A percentile compares a stretch with the other conserved stretches of the same genome.
These are phyloP conservation scores for Arge pagana DNA, from an alignment of 2,888 invertebrate species.

Conservation along the genomic window DNA sequence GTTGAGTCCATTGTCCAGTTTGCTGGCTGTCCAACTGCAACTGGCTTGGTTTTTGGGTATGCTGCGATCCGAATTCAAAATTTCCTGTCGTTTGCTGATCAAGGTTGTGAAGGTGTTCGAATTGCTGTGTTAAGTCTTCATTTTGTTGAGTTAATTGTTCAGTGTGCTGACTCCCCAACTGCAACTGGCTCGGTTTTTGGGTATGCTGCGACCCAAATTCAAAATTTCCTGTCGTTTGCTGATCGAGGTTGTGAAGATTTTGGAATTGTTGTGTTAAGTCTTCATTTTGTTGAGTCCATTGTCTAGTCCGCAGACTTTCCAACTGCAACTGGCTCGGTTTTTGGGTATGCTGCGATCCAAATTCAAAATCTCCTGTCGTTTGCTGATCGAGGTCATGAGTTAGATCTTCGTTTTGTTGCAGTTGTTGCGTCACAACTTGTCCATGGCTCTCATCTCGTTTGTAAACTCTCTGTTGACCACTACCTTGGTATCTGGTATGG, in stretches of 20 bases:
- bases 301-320: conserved; percentile 22
- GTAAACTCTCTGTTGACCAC: conserved; percentile 31
- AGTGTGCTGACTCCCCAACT: conserved; percentile 17
- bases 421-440: no score
- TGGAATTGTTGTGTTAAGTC: conserved; percentile 36
- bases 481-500: no score
- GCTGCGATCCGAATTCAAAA: conserved; percentile 30
- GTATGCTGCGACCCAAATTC: conserved; percentile 43
- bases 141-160: conserved; percentile 30
- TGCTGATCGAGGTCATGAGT: conserved; percentile 45
- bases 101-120: conserved; percentile 25
- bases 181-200: conserved; percentile 5
- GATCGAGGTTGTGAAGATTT: conserved; percentile 19
- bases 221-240: conserved; percentile 32
- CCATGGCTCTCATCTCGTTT: conserved; percentile 40
- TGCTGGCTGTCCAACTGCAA: no score
- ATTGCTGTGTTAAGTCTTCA: conserved; percentile 38
- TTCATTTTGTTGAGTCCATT: conserved; percentile 34
- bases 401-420: conserved; percentile 38
- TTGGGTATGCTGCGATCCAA: conserved; percentile 30
- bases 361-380: conserved; percentile 28
- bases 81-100: conserved; percentile 24
- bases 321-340: conserved; percentile 39
- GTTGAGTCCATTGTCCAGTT: conserved; percentile 31
- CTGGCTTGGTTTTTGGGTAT: conserved; percentile 24